Evolutionary conservation across 2,888 invertebrate genomes (phyloP), one percentile per base, ranked within the genome.

Genomic region (Gastracanthus pulcherrimus): DNA sequence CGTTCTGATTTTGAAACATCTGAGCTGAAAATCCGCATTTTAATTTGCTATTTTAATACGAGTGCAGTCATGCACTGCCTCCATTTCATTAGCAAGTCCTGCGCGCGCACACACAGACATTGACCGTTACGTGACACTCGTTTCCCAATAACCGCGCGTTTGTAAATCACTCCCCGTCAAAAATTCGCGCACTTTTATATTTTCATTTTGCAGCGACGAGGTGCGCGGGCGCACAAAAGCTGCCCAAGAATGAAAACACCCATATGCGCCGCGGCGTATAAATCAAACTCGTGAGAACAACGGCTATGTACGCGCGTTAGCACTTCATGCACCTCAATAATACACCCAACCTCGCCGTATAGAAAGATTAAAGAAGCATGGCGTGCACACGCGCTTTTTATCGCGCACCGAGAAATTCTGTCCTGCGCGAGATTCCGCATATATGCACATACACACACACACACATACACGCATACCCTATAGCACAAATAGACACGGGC

Each of bases 351-450:
- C 6, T 3, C 3, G 45, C 19, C n/a, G n/a, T n/a, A n/a, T n/a
- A n/a, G n/a, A n/a, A n/a, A n/a, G n/a, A n/a, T n/a, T n/a, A n/a
- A n/a, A n/a, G n/a, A n/a, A n/a, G n/a, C n/a, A n/a, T n/a, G n/a
- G n/a, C n/a, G n/a, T n/a, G n/a, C n/a, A n/a, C n/a, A n/a, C n/a
- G n/a, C n/a, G n/a, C n/a, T n/a, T n/a, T n/a, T n/a, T n/a, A n/a
- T n/a, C n/a, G n/a, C n/a, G n/a, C n/a, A n/a, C n/a, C n/a, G 45
- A 29, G 31, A 29, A 67, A 67, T 45, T 67, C 45, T 45, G 67
- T 29, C 29, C 45, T 31, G 67, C 3, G 9, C 67, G 5, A 19
- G 55, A 19, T 1, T 13, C n/a, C 13, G 16, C 19, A 55, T 55
- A 16, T 55, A 58, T 29, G 1, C 13, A 29, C 26, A 62, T n/a